A percentile compares a stretch with the other conserved stretches of the same genome.
phyloP scores from a whole-genome alignment of 2,888 invertebrate species.

The Xanthia togata region DNA sequence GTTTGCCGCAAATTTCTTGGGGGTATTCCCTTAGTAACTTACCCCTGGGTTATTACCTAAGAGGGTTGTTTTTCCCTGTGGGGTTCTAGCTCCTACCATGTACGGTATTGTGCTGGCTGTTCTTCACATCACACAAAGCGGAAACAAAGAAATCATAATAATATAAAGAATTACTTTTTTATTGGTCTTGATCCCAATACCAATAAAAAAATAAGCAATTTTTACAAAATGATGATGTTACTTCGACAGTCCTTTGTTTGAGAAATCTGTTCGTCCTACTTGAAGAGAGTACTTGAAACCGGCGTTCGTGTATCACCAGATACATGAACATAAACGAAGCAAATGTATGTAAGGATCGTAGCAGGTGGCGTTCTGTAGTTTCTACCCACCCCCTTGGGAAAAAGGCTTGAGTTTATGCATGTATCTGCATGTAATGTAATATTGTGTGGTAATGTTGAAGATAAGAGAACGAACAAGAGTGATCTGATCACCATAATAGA shows the following conservation, averaged over 20 bases:
- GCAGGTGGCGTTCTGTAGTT: neutral
- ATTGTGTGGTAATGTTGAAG: neutral
- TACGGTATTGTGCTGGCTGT: neutral
- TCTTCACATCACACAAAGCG: neutral
- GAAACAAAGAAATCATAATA: neutral
- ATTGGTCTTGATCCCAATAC: too few species aligned
- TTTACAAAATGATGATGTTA: too few species aligned
- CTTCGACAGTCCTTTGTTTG: neutral
- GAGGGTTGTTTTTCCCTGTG: conserved; percentile 20
- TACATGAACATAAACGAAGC: neutral
- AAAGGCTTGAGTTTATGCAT: neutral
- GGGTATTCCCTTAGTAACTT: conserved; percentile 43
- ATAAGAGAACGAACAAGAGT: neutral
- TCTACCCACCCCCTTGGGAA: neutral
- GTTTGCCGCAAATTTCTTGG: conserved; percentile 55
- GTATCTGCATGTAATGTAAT: neutral
- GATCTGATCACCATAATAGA: neutral
- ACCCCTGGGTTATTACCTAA: conserved; percentile 35
- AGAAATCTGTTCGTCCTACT: neutral
- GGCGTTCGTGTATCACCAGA: neutral
- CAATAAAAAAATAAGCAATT: too few species aligned
- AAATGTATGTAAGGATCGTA: neutral
- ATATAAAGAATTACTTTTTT: neutral
- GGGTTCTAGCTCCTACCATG: conserved; percentile 5
- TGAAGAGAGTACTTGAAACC: neutral